These are phyloP conservation scores for Uria aalge DNA, from an alignment of 2,113 vertebrate species.

Conservation along the genomic window DNA sequence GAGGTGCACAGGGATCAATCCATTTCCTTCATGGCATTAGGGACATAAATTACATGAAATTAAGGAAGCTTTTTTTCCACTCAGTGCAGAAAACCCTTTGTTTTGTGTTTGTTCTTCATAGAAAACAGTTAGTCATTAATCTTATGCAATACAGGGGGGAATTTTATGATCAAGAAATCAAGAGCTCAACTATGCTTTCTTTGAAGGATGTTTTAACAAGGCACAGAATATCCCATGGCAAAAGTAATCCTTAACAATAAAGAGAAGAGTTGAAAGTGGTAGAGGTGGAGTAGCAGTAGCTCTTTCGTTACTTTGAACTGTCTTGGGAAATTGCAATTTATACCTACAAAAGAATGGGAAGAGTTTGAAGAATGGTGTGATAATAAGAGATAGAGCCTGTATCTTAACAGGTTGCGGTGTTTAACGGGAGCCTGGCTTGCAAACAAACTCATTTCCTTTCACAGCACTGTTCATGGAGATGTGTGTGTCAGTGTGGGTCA, in stretches of 20 bases:
- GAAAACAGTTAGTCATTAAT: constrained; percentile 3
- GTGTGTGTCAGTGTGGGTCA: background rate
- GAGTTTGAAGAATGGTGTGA: background rate
- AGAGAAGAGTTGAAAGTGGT: background rate
- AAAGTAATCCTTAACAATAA: background rate
- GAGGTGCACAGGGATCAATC: background rate
- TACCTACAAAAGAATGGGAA: background rate
- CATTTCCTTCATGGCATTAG: background rate
- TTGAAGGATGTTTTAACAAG: background rate
- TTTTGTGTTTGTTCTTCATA: background rate
- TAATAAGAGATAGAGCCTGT: background rate
- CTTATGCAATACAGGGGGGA: background rate
- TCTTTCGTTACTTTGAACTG: background rate
- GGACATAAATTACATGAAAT: background rate
- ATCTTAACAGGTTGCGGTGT: background rate
- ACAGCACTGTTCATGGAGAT: background rate
- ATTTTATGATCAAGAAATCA: background rate
- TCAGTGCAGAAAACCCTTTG: background rate
- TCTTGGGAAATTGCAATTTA: background rate
- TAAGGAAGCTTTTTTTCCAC: background rate
- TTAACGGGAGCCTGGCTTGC: background rate
- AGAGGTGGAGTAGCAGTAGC: background rate
- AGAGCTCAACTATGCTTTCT: background rate
- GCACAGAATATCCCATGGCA: background rate
- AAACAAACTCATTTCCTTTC: background rate